Evolutionary conservation across 1,140 invertebrate species (phyloP).

Genomic region (Whitmania pigra): DNA sequence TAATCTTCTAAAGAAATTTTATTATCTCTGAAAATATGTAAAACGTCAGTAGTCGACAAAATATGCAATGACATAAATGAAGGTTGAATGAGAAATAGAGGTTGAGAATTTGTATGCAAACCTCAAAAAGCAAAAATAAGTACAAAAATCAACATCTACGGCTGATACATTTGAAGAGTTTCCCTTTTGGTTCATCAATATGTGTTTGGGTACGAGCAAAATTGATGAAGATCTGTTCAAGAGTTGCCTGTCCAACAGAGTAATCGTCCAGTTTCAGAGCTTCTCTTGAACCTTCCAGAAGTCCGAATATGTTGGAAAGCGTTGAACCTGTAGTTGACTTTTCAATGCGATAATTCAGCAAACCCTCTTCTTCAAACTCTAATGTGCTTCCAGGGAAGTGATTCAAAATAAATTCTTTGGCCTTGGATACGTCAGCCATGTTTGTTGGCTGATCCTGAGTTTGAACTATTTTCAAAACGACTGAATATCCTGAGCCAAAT

Average conservation of each 20-base stretch:
- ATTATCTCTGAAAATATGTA: no score
- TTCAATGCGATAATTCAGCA: conserved; percentile 51
- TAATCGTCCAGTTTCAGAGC: conserved; percentile 56
- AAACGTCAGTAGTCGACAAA: no score
- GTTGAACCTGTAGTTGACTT: conserved; percentile 24
- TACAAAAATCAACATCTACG: no score
- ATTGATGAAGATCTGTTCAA: conserved; percentile 55
- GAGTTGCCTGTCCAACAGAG: conserved; percentile 50
- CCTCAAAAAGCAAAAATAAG: no score
- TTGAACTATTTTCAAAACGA: conserved; percentile 34
- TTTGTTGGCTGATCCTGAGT: background rate
- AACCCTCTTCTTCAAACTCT: conserved; percentile 60
- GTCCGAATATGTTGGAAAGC: conserved; percentile 53
- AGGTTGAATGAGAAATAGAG: no score
- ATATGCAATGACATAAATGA: no score
- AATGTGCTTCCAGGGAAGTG: conserved; percentile 35
- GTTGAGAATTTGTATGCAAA: no score
- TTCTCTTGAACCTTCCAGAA: conserved; percentile 47
- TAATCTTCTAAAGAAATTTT: no score
- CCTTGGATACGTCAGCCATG: background rate
- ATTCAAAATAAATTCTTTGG: background rate
- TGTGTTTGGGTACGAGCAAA: conserved; percentile 35
- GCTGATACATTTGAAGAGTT: no score
- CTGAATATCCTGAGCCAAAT: conserved; percentile 45
- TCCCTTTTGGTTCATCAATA: background rate